These are phyloP conservation scores for Dryobotodes eremita DNA, from an alignment of 2,888 invertebrate species.

Conservation along the genomic window DNA sequence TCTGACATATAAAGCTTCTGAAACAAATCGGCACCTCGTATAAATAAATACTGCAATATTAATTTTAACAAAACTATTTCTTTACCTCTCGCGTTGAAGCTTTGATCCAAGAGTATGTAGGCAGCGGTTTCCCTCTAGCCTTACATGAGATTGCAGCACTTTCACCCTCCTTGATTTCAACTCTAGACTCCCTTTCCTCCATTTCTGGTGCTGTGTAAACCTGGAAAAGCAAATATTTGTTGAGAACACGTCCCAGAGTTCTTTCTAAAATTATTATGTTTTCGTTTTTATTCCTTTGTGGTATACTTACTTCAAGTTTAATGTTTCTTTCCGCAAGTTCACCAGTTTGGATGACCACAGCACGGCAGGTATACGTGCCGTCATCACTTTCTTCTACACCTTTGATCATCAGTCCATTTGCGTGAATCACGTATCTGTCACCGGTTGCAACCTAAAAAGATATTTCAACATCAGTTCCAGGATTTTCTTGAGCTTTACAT, in stretches of 20 bases:
- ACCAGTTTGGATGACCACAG: slow-evolving; percentile 95
- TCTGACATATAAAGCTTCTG: not conserved
- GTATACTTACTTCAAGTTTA: slow-evolving; percentile 92
- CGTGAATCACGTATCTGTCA: slow-evolving; percentile 93
- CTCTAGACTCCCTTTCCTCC: slow-evolving; percentile 90
- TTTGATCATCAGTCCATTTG: slow-evolving; percentile 94
- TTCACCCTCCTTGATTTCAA: slow-evolving; percentile 95
- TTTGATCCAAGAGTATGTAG: slow-evolving; percentile 96
- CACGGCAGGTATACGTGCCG: slow-evolving; percentile 96
- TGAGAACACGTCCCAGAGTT: not conserved
- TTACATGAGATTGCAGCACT: slow-evolving; percentile 94
- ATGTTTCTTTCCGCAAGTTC: slow-evolving; percentile 94
- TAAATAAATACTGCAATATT: not conserved
- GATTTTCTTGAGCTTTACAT: not conserved
- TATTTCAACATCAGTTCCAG: not conserved
- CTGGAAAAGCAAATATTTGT: slow-evolving; percentile 76
- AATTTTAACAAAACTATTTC: not conserved
- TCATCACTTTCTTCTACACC: slow-evolving; percentile 95
- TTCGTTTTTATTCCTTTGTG: not conserved
- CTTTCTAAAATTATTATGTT: not conserved
- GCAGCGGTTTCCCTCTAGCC: slow-evolving; percentile 96
- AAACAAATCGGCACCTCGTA: not conserved
- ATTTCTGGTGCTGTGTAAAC: slow-evolving; percentile 95
- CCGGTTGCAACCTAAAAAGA: slow-evolving; percentile 91
- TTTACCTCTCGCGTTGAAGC: slow-evolving; percentile 91